Evolutionary conservation across 2,113 vertebrate species (phyloP), one percentile per base, ranked within the genome.

Genomic region (Paratilapia polleni): DNA sequence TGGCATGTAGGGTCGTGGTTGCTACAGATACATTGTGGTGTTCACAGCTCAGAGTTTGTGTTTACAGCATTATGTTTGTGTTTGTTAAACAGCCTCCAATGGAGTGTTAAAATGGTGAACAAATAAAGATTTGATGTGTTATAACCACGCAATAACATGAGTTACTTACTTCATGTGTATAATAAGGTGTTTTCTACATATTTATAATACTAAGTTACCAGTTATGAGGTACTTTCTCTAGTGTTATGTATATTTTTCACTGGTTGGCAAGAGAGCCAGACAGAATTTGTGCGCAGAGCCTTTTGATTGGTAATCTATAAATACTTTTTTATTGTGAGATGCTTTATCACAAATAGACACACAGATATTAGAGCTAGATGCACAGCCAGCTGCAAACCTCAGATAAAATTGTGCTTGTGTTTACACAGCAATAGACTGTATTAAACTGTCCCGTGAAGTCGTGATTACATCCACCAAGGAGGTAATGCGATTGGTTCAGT

Each of bases 91-190:
- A 78, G 64, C 83, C 82, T 91, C 85, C 77, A 85, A 70, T 85
- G 87, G 88, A 91, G 92, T 86, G 92, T 89, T 83, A 43, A 28
- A 88, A 80, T 78, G 58, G 58, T 90, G 83, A 89, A 79, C 78
- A 86, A 95, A 93, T 94, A 94, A 95, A 94, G 84, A 89, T 81
- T 70, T 77, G 61, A 89, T 87, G 89, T 92, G 83, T 81, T 83
- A 52, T 34, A 85, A 74, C 61, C 1, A 49, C 64, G 19, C 38
- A 38, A 15, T 38, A 1, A 24, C 54, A 24, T 13, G n/a, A n/a
- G n/a, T n/a, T 52, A 24, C 52, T 52, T 54, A 73, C 19, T 54
- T 11, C 0, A 31, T 73, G 47, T 54, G 47, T 54, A 54, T n/a
- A 70, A 28, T 20, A 8, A 49, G 66, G 43, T 49, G 17, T 52